Evolutionary conservation across 2,888 invertebrate species (phyloP), one percentile per base, ranked within the genome.

Genomic region (Linhomoeus sp.): DNA sequence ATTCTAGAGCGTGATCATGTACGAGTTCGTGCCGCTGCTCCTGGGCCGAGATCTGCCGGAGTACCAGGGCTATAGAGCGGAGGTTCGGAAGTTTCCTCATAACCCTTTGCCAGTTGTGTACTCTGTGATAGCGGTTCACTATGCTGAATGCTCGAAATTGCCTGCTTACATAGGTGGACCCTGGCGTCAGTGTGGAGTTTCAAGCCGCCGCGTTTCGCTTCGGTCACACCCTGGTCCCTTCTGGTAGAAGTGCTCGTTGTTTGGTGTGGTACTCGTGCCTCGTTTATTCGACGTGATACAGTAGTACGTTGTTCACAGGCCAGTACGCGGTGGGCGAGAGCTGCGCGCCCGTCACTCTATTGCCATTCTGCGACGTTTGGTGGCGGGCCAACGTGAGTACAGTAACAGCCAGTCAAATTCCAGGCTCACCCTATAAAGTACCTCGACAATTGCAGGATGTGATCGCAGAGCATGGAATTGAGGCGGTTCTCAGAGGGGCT

Each of bases 1-100:
- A n/a, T 61, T 42, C n/a, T 19, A 45, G 45, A 45, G 36, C 24
- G 36, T 48, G 3, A 42, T 45, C 22, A 42, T 45, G 42, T 45
- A 48, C 45, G 48, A 48, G 36, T 48, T 25, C n/a, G n/a, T 45
- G 24, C 48, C 48, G 19, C 15, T 25, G n/a, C 15, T 43, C 14
- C 17, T 48, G 33, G 41, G 35, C 23, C 2, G 2, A 1, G 35
- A 33, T 2, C 19, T 44, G 36, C 15, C 35, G 20, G 19, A 3
- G 9, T 44, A 44, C 44, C 3, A 26, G 22, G 48, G 45, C 15
- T 48, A 48, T 22, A 20, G 46, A n/a, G 23, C 47, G 17, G 20
- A 29, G 29, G 29, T 29, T 5, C 29, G 29, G 5, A 5, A 29
- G 7, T 12, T 29, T 5, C 7, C n/a, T n/a, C n/a, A n/a, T n/a